These are phyloP conservation scores for Serranus cabrilla DNA, from an alignment of 2,797 vertebrate species.

Conservation along the genomic window DNA sequence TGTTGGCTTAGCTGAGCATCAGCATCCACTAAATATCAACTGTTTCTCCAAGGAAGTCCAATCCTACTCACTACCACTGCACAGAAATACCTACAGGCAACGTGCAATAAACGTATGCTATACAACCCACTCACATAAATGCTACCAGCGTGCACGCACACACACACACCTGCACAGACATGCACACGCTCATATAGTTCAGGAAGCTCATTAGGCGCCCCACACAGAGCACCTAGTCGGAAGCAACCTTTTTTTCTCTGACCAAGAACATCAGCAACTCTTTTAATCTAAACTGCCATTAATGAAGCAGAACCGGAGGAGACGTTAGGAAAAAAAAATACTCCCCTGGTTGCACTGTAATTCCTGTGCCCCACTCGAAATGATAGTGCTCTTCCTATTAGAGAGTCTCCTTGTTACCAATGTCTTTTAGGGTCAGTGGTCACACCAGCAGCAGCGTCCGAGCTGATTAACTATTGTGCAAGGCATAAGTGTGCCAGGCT, in stretches of 20 bases:
- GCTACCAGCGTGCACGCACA: background rate
- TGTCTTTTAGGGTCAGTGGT: conserved; percentile 72
- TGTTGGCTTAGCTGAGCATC: conserved; percentile 40
- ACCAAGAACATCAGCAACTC: conserved; percentile 75
- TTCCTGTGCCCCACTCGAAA: conserved; percentile 53
- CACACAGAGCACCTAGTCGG: conserved; percentile 64
- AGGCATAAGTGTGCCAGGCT: conserved; percentile 56
- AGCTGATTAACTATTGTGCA: conserved; percentile 71
- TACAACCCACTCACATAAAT: conserved; percentile 53
- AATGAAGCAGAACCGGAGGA: conserved; percentile 74
- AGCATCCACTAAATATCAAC: conserved; percentile 53
- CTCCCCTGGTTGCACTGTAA: conserved; percentile 55
- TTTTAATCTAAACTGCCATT: conserved; percentile 75
- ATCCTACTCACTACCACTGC: conserved; percentile 35
- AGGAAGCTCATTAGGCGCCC: conserved; percentile 76
- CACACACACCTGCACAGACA: background rate
- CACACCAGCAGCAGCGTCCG: conserved; percentile 62
- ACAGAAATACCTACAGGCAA: conserved; percentile 60
- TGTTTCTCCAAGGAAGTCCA: conserved; percentile 50
- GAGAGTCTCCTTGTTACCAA: conserved; percentile 49
- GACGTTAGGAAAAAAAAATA: conserved; percentile 41
- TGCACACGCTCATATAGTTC: conserved; percentile 42
- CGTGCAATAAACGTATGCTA: conserved; percentile 33
- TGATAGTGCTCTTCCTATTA: conserved; percentile 57
- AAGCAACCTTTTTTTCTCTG: conserved; percentile 63